Conservation (phyloP, 2,113 vertebrate genomes). For the Aplodontia rufa region DNA sequence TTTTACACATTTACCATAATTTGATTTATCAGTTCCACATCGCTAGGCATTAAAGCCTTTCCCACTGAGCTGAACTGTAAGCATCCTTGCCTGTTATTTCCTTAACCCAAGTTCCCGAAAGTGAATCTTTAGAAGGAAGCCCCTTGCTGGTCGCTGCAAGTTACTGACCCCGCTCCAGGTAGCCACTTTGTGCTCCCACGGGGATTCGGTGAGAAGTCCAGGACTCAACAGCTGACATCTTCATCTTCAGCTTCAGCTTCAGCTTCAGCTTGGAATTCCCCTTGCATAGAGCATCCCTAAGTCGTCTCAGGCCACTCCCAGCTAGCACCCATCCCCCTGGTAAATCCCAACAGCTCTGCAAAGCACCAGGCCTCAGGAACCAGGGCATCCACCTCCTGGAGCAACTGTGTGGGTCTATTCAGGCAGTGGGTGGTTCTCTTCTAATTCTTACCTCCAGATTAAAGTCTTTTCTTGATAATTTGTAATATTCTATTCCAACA, state of each 20-base stretch:
- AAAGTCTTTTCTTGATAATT: background rate
- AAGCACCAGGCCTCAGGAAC: background rate
- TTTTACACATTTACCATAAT: background rate
- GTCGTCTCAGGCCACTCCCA: background rate
- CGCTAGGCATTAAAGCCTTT: background rate
- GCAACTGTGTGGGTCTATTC: background rate
- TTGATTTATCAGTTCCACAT: background rate
- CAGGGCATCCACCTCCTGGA: background rate
- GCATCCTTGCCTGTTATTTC: background rate
- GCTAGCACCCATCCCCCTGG: background rate
- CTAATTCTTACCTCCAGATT: background rate
- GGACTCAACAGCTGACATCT: background rate
- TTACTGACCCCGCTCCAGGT: no score
- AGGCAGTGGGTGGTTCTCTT: background rate
- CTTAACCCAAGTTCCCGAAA: background rate
- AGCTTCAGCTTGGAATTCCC: background rate
- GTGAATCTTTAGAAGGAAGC: background rate
- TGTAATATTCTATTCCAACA: background rate
- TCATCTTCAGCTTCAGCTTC: background rate
- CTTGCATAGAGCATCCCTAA: no score
- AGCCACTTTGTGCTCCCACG: background rate
- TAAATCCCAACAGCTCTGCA: background rate
- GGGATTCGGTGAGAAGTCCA: background rate
- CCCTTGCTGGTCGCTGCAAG: background rate
- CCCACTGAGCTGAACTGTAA: background rate